phyloP scores from a whole-genome alignment of 2,888 invertebrate species.

The Catonia carolina region DNA sequence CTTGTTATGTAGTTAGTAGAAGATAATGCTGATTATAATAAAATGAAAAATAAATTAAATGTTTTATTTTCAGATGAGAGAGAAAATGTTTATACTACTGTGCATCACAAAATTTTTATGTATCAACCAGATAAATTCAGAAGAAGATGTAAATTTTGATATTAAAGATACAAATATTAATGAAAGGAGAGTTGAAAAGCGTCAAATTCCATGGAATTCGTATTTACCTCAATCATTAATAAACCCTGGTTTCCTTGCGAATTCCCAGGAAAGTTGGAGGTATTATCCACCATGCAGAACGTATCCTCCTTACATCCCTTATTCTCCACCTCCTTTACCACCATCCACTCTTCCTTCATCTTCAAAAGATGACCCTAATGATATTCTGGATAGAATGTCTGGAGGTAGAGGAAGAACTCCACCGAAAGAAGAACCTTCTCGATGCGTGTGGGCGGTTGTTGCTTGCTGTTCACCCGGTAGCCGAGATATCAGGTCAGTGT shows the following conservation, averaged over 20 bases:
- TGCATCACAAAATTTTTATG: too few relatives aligned
- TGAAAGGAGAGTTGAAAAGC: neutral
- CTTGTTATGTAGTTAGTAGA: too few relatives aligned
- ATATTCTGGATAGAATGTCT: neutral
- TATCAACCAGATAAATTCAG: too few relatives aligned
- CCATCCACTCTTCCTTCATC: neutral
- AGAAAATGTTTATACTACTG: too few relatives aligned
- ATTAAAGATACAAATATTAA: too few relatives aligned
- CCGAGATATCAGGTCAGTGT: constrained; percentile 40
- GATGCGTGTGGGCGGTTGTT: constrained; percentile 68
- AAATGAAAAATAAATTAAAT: too few relatives aligned
- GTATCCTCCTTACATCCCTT: neutral
- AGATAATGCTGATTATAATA: too few relatives aligned
- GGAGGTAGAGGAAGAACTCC: neutral
- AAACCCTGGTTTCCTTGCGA: neutral
- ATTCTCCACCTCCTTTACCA: neutral
- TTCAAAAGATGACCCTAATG: neutral
- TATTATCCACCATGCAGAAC: neutral
- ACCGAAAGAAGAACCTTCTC: constrained; percentile 42
- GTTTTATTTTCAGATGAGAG: too few relatives aligned
- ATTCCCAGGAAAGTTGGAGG: neutral
- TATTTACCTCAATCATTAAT: neutral
- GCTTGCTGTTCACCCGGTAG: constrained; percentile 57
- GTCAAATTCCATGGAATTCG: neutral
- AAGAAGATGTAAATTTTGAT: too few relatives aligned